Percentiles rank a stretch among this genome's conserved stretches.
Conservation (phyloP, 2,888 invertebrate genomes). For the Leptinotarsa haldemani region DNA sequence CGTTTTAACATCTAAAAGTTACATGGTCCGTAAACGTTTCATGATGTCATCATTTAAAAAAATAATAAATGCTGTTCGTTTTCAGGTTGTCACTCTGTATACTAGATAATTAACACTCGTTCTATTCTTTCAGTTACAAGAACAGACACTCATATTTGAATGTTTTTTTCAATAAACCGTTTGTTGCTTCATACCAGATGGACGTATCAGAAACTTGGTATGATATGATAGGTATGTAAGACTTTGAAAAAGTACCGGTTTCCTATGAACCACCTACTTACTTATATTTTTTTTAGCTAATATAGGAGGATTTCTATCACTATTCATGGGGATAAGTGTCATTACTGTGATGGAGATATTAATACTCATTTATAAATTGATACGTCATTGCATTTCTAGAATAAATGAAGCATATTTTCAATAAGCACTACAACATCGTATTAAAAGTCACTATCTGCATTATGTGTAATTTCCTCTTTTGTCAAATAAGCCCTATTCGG, state of each 20-base stretch:
- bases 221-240: conserved; percentile 73
- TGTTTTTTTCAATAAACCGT: conserved; percentile 41
- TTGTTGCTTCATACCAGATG: conserved; percentile 43
- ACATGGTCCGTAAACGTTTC: too few relatives aligned
- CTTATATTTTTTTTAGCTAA: conserved; percentile 68
- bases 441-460: too few relatives aligned
- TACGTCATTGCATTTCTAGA: not conserved
- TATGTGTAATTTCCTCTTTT: too few relatives aligned
- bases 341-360: conserved; percentile 60
- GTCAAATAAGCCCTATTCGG: too few relatives aligned
- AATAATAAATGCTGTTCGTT: too few relatives aligned
- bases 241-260: not conserved
- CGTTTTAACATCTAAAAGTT: too few relatives aligned
- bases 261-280: too few relatives aligned
- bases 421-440: not conserved
- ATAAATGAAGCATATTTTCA: not conserved
- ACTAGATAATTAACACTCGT: not conserved
- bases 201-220: conserved; percentile 66
- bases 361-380: conserved; percentile 34
- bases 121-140: conserved; percentile 33
- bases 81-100: too few relatives aligned
- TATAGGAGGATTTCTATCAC: conserved; percentile 74
- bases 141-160: conserved; percentile 41
- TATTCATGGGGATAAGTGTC: conserved; percentile 75
- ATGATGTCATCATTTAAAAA: too few relatives aligned